Evolutionary conservation across 2,888 invertebrate species (phyloP).

Genomic region (Diachrysia chrysitis): DNA sequence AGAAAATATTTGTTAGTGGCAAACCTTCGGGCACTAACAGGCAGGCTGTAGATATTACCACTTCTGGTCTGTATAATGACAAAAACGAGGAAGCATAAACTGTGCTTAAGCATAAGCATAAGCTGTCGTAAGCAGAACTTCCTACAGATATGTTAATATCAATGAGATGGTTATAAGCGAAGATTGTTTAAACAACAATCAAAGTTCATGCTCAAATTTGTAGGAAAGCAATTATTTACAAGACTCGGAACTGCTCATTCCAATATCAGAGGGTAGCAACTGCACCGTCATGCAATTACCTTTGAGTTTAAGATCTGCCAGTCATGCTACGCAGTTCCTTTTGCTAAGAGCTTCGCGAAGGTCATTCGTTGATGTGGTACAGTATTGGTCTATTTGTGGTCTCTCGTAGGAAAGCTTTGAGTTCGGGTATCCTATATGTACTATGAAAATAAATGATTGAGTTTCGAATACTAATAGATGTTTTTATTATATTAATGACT

Average conservation of each 20-base stretch:
- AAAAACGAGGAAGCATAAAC: too few species aligned
- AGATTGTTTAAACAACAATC: background rate
- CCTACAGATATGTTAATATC: background rate
- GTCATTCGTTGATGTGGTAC: constrained; percentile 26
- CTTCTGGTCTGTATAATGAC: too few species aligned
- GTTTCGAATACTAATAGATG: too few species aligned
- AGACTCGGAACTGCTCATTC: constrained; percentile 26
- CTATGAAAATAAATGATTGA: too few species aligned
- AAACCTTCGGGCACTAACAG: too few species aligned
- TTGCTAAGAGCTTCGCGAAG: constrained; percentile 36
- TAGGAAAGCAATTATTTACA: constrained; percentile 34
- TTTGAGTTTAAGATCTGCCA: constrained; percentile 40
- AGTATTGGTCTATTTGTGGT: constrained; percentile 17
- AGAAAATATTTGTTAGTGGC: too few species aligned
- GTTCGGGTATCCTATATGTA: background rate
- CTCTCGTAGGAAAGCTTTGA: constrained; percentile 8
- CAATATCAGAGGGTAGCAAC: constrained; percentile 42
- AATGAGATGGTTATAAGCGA: background rate
- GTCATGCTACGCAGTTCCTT: constrained; percentile 52
- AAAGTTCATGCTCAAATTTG: constrained; percentile 1
- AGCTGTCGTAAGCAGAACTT: background rate
- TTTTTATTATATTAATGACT: too few species aligned
- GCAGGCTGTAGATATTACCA: too few species aligned
- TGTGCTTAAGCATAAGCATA: too few species aligned
- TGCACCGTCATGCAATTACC: constrained; percentile 62